phyloP scores from a whole-genome alignment of 1,140 invertebrate species.

The Hypothenemus hampei region DNA sequence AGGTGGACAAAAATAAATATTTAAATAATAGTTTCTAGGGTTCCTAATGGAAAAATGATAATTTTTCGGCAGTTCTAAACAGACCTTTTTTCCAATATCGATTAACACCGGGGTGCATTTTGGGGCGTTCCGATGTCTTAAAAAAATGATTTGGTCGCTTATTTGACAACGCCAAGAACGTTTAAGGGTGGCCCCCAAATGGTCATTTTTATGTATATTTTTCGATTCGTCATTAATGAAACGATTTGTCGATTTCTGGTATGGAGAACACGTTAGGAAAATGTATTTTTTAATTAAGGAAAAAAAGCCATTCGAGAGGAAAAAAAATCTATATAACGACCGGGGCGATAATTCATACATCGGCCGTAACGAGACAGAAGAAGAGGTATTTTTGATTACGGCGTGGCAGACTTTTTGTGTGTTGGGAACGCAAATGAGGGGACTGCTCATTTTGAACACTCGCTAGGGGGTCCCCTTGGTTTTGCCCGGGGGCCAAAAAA shows the following conservation, averaged over 20 bases:
- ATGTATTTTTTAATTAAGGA: too few species aligned
- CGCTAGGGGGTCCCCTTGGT: constrained; percentile 11
- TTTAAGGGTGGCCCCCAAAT: too few species aligned
- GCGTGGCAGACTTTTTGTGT: constrained; percentile 18
- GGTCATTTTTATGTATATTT: too few species aligned
- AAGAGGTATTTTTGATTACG: constrained; percentile 18
- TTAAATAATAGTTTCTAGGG: constrained; percentile 17
- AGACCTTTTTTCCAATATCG: constrained; percentile 21
- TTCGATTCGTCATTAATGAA: too few species aligned
- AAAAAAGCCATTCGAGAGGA: too few species aligned
- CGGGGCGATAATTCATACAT: constrained; percentile 18
- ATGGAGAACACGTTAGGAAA: too few species aligned
- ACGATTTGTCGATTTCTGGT: too few species aligned
- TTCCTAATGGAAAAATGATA: constrained; percentile 23
- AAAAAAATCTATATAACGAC: too few species aligned
- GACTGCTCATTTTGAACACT: constrained; percentile 18
- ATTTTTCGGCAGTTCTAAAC: constrained; percentile 19
- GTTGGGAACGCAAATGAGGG: constrained; percentile 20
- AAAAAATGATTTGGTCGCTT: constrained; percentile 10
- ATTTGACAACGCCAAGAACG: constrained; percentile 13
- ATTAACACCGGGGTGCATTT: constrained; percentile 24
- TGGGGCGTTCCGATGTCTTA: constrained; percentile 12
- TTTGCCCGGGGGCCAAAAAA: constrained; percentile 12
- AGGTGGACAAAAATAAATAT: constrained; percentile 9
- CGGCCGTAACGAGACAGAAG: constrained; percentile 18